Conservation (phyloP, 2,113 vertebrate species). For the Noctilio leporinus region DNA sequence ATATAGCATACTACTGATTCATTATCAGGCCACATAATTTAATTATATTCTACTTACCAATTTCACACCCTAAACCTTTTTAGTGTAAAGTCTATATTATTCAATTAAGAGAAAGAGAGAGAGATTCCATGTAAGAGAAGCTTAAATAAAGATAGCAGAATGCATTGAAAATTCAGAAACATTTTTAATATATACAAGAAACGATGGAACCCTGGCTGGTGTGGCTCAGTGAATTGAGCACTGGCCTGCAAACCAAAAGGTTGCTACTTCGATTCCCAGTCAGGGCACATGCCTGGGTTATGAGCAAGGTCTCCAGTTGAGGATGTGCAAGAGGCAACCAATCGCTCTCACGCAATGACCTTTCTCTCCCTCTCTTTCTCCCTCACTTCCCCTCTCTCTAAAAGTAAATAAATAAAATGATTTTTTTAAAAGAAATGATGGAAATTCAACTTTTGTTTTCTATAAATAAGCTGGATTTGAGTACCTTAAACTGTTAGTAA, state of each 20-base stretch:
- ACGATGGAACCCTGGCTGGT: too few relatives aligned
- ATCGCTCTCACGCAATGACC: too few relatives aligned
- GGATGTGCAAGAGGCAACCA: too few relatives aligned
- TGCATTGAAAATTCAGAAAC: slow-evolving; percentile 18
- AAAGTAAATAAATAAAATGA: too few relatives aligned
- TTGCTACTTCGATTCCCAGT: too few relatives aligned
- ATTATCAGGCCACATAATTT: slow-evolving; percentile 10
- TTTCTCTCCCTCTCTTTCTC: too few relatives aligned
- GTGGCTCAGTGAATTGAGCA: too few relatives aligned
- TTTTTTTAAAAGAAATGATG: not conserved
- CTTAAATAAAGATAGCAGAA: not conserved
- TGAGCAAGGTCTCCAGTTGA: too few relatives aligned
- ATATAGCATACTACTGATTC: slow-evolving; percentile 17
- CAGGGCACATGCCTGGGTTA: too few relatives aligned
- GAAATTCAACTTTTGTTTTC: not conserved
- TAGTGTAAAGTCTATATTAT: not conserved
- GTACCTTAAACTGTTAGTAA: not conserved
- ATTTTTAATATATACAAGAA: not conserved
- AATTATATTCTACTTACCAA: slow-evolving; percentile 24
- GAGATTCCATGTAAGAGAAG: not conserved
- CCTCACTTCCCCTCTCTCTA: too few relatives aligned
- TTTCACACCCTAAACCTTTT: slow-evolving; percentile 5
- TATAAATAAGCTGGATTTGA: not conserved
- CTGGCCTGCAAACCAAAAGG: too few relatives aligned
- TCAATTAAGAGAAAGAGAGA: not conserved